Evolutionary conservation across 23 tunicate genomes (phyloP).

Genomic region (Halocynthia aurantium): DNA sequence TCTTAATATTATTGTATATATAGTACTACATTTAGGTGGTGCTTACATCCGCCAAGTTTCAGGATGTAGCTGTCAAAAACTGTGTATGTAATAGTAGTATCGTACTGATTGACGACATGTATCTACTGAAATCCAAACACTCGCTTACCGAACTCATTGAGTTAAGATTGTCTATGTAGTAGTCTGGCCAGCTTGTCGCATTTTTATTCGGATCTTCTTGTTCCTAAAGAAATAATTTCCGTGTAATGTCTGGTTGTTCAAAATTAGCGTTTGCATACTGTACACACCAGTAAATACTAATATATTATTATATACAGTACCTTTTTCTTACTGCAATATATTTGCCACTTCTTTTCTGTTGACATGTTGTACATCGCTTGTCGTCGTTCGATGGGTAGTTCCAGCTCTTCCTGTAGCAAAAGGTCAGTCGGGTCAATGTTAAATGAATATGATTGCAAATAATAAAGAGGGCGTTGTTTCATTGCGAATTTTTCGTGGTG

Average conservation of each 20-base stretch:
- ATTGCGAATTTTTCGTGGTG: background rate
- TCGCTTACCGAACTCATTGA: constrained; percentile 83
- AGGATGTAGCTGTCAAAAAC: too few species aligned
- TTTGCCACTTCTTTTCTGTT: constrained; percentile 93
- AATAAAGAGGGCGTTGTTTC: background rate
- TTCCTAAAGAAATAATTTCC: constrained; percentile 31
- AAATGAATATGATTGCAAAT: background rate
- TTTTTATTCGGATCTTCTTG: constrained; percentile 76
- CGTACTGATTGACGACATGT: too few species aligned
- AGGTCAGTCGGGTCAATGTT: too few species aligned
- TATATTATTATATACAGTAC: constrained; percentile 1
- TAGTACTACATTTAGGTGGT: too few species aligned
- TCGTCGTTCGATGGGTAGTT: constrained; percentile 69
- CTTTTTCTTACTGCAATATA: constrained; percentile 75
- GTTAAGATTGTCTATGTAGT: constrained; percentile 89
- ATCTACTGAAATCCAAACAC: too few species aligned
- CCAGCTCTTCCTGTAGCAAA: constrained; percentile 74
- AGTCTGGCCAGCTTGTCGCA: constrained; percentile 96
- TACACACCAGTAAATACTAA: too few species aligned
- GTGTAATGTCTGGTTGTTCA: background rate
- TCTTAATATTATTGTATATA: too few species aligned
- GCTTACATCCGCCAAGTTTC: too few species aligned
- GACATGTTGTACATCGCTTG: constrained; percentile 66
- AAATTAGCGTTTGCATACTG: background rate
- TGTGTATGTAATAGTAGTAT: too few species aligned